Evolutionary conservation across 1,140 invertebrate genomes (phyloP).

Genomic region (Drosophila novamexicana): DNA sequence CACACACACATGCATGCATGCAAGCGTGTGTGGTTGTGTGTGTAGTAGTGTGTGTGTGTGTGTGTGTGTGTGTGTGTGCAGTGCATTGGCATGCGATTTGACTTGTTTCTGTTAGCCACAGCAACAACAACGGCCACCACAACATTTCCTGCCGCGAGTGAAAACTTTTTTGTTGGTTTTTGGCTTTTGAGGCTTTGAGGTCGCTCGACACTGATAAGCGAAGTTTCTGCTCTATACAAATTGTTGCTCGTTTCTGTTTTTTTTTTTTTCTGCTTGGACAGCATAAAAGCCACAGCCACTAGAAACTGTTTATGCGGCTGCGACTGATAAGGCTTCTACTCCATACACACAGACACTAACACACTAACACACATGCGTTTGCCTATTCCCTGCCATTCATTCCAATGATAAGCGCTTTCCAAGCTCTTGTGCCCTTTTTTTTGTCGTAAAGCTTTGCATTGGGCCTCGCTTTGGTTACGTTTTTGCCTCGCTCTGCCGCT

Average conservation of each 20-base stretch:
- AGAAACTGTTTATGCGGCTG: constrained; percentile 34
- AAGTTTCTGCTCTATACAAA: constrained; percentile 40
- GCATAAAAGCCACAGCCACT: constrained; percentile 31
- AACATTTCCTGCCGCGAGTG: constrained; percentile 72
- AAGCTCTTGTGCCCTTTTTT: constrained; percentile 32
- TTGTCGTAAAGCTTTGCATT: constrained; percentile 34
- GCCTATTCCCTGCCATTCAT: constrained; percentile 2
- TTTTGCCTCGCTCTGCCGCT: constrained; percentile 30
- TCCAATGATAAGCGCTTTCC: constrained; percentile 33
- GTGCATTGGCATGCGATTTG: constrained; percentile 81
- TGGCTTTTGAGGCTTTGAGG: constrained; percentile 69
- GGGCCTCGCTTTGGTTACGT: constrained; percentile 29
- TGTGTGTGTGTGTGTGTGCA: constrained; percentile 43
- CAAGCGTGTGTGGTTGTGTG: constrained; percentile 7
- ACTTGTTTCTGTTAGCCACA: constrained; percentile 71
- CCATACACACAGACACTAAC: not conserved
- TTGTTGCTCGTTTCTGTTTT: constrained; percentile 36
- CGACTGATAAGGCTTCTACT: constrained; percentile 41
- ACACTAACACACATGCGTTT: not conserved
- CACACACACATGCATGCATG: not conserved
- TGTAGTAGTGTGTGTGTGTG: too few species aligned
- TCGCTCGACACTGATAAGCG: constrained; percentile 64
- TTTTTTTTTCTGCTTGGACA: constrained; percentile 35
- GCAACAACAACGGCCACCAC: constrained; percentile 36
- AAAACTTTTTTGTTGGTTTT: constrained; percentile 61